Base-by-base conservation (phyloP, 2,797 vertebrate genomes). In the Xiphophorus birchmanni region DNA sequence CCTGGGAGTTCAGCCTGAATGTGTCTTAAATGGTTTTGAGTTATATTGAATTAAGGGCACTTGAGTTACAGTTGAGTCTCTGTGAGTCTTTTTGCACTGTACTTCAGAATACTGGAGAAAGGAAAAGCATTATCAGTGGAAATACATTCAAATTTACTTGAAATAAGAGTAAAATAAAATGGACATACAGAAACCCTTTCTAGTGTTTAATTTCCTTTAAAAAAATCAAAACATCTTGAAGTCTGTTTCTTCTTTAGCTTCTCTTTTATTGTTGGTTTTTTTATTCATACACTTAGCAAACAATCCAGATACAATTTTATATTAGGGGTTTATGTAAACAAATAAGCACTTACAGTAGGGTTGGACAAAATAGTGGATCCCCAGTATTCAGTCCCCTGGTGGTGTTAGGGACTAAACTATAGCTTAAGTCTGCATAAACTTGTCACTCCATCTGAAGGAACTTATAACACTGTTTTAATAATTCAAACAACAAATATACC, bases 1-100 rank as follows among this genome's bases (percentile, higher is more conserved):
- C 40, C 50, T 72, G 71, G 71, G 73, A 82, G 26, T 42, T 63
- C 47, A 75, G 32, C 74, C 58, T 87, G 52, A 84, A 73, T 11
- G 44, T 35, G 65, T 69, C 54, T 76, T 45, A 72, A 44, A 73
- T 72, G 35, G 15, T 0, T 29, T 2, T 52, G 21, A 79, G 42
- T 63, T 2, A 11, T 35, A 23, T 77, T 75, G 29, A 82, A 79
- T 50, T 9, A 44, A 80, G 73, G 44, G 56, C 15, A 83, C 26
- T 56, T 44, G 37, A 76, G 45, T 45, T 76, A 50, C 40, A 67
- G 0, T 45, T 45, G 21, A 72, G 13, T 67, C 2, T 23, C 37
- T 72, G 3, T 42, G 15, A 26, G 69, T 71, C 23, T 45, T 71
- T 71, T 71, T 44, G 18, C 1, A 42, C n/a, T 81, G 44, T 37